A percentile compares a stretch with the other conserved stretches of the same genome.
phyloP scores from a whole-genome alignment of 2,888 invertebrate species.

The Orthonevra nobilis region DNA sequence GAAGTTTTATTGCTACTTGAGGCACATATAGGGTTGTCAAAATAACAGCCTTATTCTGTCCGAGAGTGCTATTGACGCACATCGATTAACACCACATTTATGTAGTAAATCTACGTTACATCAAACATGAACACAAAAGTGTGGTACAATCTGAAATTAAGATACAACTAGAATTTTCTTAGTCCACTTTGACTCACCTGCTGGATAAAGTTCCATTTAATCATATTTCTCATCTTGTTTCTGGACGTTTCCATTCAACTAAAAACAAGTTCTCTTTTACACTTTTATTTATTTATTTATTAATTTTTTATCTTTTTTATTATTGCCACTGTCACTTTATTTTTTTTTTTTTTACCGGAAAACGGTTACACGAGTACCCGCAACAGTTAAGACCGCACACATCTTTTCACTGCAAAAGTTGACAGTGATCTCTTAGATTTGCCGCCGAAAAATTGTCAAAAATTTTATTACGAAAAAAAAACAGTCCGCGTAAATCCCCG shows the following conservation, averaged over 20 bases:
- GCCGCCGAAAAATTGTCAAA: not conserved
- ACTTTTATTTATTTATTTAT: too few species aligned
- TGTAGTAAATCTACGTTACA: too few species aligned
- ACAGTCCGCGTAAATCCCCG: too few species aligned
- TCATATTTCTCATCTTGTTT: conserved; percentile 48
- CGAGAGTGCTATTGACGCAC: too few species aligned
- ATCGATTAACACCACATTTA: too few species aligned
- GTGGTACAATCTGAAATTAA: not conserved
- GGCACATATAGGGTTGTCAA: too few species aligned
- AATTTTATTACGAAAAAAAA: conserved; percentile 2
- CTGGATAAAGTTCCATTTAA: conserved; percentile 58
- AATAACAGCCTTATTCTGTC: too few species aligned
- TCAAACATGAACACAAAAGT: too few species aligned
- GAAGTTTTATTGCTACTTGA: too few species aligned
- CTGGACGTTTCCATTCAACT: too few species aligned
- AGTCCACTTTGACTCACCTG: conserved; percentile 25
- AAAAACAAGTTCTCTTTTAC: too few species aligned
- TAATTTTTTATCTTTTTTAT: conserved; percentile 1
- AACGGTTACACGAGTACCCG: conserved; percentile 28
- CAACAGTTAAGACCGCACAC: conserved; percentile 37
- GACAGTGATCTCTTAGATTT: conserved; percentile 32
- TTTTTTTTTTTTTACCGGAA: conserved; percentile 3
- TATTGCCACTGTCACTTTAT: not conserved
- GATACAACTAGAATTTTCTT: too few species aligned
- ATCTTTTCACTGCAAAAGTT: conserved; percentile 32